phyloP scores from a whole-genome alignment of 2,113 vertebrate genomes.

The Peromyscus maniculatus region DNA sequence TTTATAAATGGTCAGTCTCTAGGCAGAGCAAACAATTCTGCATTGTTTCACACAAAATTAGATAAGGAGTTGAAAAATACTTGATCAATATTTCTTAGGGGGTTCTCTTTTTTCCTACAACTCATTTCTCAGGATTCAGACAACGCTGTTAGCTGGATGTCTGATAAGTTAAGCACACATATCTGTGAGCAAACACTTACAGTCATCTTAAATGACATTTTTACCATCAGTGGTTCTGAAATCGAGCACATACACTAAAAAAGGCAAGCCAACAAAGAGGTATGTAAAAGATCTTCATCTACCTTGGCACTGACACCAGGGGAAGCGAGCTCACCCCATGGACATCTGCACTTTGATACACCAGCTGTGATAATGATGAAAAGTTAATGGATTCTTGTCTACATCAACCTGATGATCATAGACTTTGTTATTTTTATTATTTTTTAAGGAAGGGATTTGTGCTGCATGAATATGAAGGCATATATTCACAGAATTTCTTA shows the following conservation, averaged over 20 bases:
- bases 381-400: constrained; percentile 74
- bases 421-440: constrained; percentile 77
- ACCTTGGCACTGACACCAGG: constrained; percentile 32
- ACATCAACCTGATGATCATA: constrained; percentile 73
- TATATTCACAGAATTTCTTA: constrained; percentile 76
- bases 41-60: not conserved
- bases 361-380: constrained; percentile 74
- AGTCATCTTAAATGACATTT: constrained; percentile 78
- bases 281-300: constrained; percentile 73
- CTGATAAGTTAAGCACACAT: constrained; percentile 29
- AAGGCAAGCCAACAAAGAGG: constrained; percentile 72
- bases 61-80: not conserved
- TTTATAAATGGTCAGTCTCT: not conserved
- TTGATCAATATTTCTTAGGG: constrained; percentile 43
- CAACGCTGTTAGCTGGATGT: constrained; percentile 34
- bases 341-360: constrained; percentile 52
- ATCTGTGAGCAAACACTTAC: constrained; percentile 65
- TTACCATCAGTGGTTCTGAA: constrained; percentile 67
- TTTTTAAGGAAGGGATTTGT: constrained; percentile 68
- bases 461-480: constrained; percentile 69
- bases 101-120: constrained; percentile 17
- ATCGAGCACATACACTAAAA: constrained; percentile 63
- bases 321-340: constrained; percentile 34
- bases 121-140: not conserved
- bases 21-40: not conserved